A percentile compares a stretch with the other conserved stretches of the same genome.
Evolutionary conservation across 2,888 invertebrate species (phyloP).

Genomic region (Desoria tigrina): DNA sequence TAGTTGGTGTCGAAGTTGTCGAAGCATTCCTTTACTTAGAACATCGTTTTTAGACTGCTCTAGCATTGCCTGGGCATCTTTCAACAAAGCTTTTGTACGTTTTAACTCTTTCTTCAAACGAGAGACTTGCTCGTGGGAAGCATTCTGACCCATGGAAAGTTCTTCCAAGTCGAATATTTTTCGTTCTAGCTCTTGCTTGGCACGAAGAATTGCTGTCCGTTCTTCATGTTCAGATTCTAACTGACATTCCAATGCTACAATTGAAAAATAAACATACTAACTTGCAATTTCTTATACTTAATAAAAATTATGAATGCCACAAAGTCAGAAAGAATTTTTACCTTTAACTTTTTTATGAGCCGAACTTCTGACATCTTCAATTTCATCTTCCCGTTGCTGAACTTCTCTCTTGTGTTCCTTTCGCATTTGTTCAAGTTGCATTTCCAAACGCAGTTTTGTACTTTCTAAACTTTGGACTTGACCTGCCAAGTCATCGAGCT

Average conservation of each 20-base stretch:
- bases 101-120: constrained; percentile 82
- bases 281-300: too few species aligned
- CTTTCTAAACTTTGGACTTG: constrained; percentile 87
- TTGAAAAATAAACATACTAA: too few species aligned
- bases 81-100: constrained; percentile 82
- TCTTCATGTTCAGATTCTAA: constrained; percentile 92
- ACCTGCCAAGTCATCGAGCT: constrained; percentile 91
- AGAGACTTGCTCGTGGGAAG: constrained; percentile 71
- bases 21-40: constrained; percentile 73
- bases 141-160: constrained; percentile 65
- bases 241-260: constrained; percentile 83
- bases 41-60: constrained; percentile 85
- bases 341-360: constrained; percentile 90
- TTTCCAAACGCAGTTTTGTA: constrained; percentile 87
- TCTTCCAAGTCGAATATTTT: constrained; percentile 73
- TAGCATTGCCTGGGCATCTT: constrained; percentile 88
- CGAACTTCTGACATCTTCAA: constrained; percentile 86
- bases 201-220: constrained; percentile 77
- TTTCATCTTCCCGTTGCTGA: constrained; percentile 86
- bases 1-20: constrained; percentile 75
- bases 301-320: too few species aligned
- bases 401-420: constrained; percentile 88
- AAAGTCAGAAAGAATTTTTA: constrained; percentile 59
- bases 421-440: constrained; percentile 87
- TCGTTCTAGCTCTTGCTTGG: constrained; percentile 88